Evolutionary conservation across 2,113 vertebrate genomes (phyloP).

Genomic region (Crotalus helleri): DNA sequence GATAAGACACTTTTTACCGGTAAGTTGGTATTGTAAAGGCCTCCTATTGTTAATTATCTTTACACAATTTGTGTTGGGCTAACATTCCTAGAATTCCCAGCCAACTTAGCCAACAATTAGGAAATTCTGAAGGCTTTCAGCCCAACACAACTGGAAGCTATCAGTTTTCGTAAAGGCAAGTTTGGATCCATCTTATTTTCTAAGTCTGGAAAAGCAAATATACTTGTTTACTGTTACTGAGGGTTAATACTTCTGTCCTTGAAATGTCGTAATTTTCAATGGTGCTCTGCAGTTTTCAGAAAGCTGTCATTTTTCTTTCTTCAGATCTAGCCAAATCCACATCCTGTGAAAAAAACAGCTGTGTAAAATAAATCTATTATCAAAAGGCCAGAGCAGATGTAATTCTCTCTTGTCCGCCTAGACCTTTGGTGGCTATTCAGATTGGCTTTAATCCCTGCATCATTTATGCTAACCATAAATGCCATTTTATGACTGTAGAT

Average conservation of each 20-base stretch:
- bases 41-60: background rate
- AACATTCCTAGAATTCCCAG: background rate
- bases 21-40: background rate
- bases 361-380: background rate
- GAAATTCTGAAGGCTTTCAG: background rate
- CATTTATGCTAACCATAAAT: slow-evolving; percentile 2
- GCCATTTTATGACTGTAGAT: background rate
- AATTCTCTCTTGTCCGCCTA: background rate
- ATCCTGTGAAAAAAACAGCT: slow-evolving; percentile 4
- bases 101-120: background rate
- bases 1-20: slow-evolving; percentile 70
- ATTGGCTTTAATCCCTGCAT: background rate
- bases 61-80: background rate
- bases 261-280: background rate
- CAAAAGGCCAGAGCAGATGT: slow-evolving; percentile 1
- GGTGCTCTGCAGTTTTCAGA: background rate
- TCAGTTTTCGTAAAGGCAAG: background rate
- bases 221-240: background rate
- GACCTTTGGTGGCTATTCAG: background rate
- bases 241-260: background rate
- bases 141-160: background rate
- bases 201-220: background rate
- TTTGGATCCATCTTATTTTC: background rate
- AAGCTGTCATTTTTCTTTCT: background rate
- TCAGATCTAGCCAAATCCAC: background rate